Conservation (phyloP, 2,113 vertebrate genomes). For the Nettapus auritus region DNA sequence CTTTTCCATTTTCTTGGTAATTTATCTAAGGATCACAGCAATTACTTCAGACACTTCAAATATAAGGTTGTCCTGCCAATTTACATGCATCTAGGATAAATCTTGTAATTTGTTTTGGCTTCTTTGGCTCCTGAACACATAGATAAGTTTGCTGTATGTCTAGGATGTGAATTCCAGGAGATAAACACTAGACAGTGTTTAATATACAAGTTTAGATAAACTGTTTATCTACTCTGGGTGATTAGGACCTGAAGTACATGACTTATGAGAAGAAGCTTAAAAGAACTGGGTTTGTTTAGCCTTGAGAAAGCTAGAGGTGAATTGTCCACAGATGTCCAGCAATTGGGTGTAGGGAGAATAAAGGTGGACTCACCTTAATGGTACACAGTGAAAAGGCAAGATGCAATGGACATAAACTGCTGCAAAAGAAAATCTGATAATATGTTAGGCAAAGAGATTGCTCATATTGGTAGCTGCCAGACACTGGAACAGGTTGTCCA, state of each 20-base stretch:
- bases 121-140: neutral
- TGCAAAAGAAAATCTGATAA: neutral
- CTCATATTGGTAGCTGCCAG: neutral
- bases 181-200: neutral
- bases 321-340: neutral
- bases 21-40: neutral
- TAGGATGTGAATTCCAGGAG: slow-evolving; percentile 2
- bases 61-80: neutral
- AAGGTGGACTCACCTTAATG: neutral
- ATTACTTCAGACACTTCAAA: slow-evolving; percentile 25
- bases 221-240: neutral
- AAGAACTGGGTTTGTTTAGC: neutral
- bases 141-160: neutral
- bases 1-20: neutral
- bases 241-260: slow-evolving; percentile 4
- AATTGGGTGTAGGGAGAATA: accelerated
- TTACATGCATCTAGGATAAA: slow-evolving; percentile 34
- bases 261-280: neutral
- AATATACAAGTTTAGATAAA: neutral
- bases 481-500: neutral
- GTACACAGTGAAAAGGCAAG: neutral
- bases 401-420: neutral
- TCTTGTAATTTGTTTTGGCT: slow-evolving; percentile 5
- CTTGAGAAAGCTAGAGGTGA: neutral
- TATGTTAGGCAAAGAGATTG: neutral